Base-by-base conservation (phyloP, 2,888 invertebrate species). In the Callimorpha dominula region DNA sequence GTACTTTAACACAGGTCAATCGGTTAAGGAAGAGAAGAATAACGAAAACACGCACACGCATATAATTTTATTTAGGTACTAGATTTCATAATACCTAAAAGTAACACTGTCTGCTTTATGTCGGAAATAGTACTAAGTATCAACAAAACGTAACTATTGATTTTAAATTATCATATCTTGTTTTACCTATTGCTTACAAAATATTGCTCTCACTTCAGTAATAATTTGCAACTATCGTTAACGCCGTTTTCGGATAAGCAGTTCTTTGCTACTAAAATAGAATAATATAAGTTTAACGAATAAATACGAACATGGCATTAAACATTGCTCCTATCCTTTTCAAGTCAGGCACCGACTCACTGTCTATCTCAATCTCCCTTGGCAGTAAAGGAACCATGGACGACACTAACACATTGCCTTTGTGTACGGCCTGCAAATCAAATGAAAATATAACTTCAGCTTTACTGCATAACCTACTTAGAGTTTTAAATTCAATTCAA, bases 371-470 rank as follows among this genome's bases (percentile, higher is more conserved):
- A n/a, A 87, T 88, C 54, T 82, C 86, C 49, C 91, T 87, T 0
- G 95, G 94, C n/a, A 90, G 57, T 17, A 95, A 73, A 0, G 95
- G 95, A 14, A 94, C 83, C 95, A 95, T 94, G 0, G 88, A 77
- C 3, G 87, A 79, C 0, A 89, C 91, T 14, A 94, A 65, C 0
- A 89, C 83, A 75, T 95, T 95, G 0, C 91, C 89, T 87, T 94
- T 95, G 67, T 92, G 87, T 3, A 88, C 88, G 9, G 89, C 86
- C 94, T 94, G 74, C 14, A 78, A 80, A 78, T 52, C 14, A 78
- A 80, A 78, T 52, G 64, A 43, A 57, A 46, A 60, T 4, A 11
- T 20, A 4, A 20, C 11, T 57, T 57, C 4, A 12, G 9, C 54
- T 6, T 17, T 8, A 0, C 0, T 11, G 52, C 1, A 4, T 9